Percentiles rank a stretch among this genome's conserved stretches.
Evolutionary conservation across 2,113 vertebrate genomes (phyloP).

Genomic region (Crotalus helleri): DNA sequence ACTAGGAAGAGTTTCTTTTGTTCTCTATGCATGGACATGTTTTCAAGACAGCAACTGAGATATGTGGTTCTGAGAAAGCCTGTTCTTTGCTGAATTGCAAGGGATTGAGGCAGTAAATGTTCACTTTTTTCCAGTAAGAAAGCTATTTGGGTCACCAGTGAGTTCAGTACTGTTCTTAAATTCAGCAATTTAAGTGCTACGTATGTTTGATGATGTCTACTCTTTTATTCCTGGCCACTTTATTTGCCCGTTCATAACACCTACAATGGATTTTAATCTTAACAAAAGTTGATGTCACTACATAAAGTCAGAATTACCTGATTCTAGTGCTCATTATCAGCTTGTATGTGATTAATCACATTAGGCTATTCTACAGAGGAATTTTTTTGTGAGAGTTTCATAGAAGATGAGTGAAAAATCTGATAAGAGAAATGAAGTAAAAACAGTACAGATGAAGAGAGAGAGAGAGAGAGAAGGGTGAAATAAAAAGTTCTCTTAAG

Average conservation of each 20-base stretch:
- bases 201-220: not conserved
- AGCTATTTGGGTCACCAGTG: not conserved
- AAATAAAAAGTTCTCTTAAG: not conserved
- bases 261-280: not conserved
- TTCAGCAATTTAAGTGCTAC: not conserved
- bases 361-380: not conserved
- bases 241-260: not conserved
- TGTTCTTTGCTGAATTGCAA: not conserved
- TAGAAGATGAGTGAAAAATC: not conserved
- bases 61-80: not conserved
- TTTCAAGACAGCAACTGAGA: not conserved
- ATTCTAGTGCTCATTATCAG: not conserved
- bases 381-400: not conserved
- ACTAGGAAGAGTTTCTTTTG: constrained; percentile 19
- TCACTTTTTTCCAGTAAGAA: not conserved
- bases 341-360: not conserved
- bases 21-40: not conserved
- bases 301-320: not conserved
- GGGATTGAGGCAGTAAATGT: not conserved
- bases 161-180: not conserved
- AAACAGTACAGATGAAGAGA: not conserved
- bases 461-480: too few relatives aligned
- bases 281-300: not conserved
- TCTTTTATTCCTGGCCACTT: not conserved
- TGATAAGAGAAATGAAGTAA: not conserved